Conservation (phyloP, 1,140 invertebrate genomes). For the Halyomorpha halys region DNA sequence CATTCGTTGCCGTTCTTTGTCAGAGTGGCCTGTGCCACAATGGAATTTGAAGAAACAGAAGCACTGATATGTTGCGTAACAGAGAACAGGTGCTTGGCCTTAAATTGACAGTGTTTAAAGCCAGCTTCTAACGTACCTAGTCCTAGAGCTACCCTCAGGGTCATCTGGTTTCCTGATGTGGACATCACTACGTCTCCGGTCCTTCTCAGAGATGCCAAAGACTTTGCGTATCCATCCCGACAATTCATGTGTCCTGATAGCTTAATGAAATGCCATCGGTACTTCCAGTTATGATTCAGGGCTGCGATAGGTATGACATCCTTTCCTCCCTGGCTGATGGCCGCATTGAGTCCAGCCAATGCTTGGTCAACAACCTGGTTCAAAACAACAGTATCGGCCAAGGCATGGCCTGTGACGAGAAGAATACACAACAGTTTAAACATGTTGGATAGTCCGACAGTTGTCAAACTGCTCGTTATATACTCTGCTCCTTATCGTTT, state of each 20-base stretch:
- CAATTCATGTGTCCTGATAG: conserved; percentile 8
- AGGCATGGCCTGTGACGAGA: too few relatives aligned
- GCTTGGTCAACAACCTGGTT: not conserved
- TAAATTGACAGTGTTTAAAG: conserved; percentile 9
- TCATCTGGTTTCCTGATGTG: conserved; percentile 13
- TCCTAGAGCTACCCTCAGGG: not conserved
- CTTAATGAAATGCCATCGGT: conserved; percentile 17
- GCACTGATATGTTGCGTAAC: conserved; percentile 2
- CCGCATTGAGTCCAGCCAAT: not conserved
- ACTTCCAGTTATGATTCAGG: not conserved
- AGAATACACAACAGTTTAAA: too few relatives aligned
- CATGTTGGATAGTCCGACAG: too few relatives aligned
- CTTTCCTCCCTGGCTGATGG: not conserved
- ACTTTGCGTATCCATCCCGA: conserved; percentile 4
- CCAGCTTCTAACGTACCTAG: conserved; percentile 6
- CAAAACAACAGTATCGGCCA: not conserved
- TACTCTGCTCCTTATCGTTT: too few relatives aligned
- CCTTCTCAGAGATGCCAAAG: not conserved
- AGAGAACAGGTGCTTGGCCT: conserved; percentile 12
- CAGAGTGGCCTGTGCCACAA: conserved; percentile 11
- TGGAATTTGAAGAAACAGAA: conserved; percentile 14
- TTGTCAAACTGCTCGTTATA: too few relatives aligned
- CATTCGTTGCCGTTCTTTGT: conserved; percentile 5
- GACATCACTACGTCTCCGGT: conserved; percentile 21
- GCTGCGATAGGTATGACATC: not conserved